phyloP scores from a whole-genome alignment of 2,888 invertebrate genomes.

The Tetragonula carbonaria region DNA sequence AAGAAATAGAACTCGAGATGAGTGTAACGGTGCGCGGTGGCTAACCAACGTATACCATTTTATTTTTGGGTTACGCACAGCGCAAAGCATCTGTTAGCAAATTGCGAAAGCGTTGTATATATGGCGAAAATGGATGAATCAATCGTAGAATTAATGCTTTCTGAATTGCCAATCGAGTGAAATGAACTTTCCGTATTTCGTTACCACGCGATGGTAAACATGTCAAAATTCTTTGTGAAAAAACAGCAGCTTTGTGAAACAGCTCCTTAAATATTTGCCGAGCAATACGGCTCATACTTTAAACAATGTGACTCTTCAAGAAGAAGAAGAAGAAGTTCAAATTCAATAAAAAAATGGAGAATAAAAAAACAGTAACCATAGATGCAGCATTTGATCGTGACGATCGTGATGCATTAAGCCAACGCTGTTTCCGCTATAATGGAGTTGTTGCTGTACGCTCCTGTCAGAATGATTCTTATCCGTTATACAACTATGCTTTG shows the following conservation, averaged over 20 bases:
- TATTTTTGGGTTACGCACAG: conserved; percentile 66
- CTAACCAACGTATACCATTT: conserved; percentile 52
- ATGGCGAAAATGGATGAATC: conserved; percentile 22
- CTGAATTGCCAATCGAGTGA: background rate
- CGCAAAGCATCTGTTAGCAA: conserved; percentile 51
- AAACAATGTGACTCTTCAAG: background rate
- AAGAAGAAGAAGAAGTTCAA: background rate
- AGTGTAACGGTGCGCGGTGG: conserved; percentile 20
- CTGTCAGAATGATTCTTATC: conserved; percentile 49
- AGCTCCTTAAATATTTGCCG: background rate
- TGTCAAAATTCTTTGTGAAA: background rate
- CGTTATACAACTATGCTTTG: conserved; percentile 36
- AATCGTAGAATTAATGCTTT: background rate
- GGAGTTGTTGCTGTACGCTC: conserved; percentile 39
- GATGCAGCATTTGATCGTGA: conserved; percentile 21
- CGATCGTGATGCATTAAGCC: conserved; percentile 11
- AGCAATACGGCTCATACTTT: background rate
- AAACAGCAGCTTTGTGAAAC: background rate
- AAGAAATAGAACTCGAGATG: conserved; percentile 53
- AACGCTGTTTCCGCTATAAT: conserved; percentile 15
- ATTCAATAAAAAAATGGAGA: background rate
- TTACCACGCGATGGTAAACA: background rate
- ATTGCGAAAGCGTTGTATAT: conserved; percentile 51
- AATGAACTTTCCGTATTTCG: background rate
- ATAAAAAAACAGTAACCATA: conserved; percentile 27